Evolutionary conservation across 2,888 invertebrate genomes (phyloP), one percentile per base, ranked within the genome.

Genomic region (Limnephilus auricula): DNA sequence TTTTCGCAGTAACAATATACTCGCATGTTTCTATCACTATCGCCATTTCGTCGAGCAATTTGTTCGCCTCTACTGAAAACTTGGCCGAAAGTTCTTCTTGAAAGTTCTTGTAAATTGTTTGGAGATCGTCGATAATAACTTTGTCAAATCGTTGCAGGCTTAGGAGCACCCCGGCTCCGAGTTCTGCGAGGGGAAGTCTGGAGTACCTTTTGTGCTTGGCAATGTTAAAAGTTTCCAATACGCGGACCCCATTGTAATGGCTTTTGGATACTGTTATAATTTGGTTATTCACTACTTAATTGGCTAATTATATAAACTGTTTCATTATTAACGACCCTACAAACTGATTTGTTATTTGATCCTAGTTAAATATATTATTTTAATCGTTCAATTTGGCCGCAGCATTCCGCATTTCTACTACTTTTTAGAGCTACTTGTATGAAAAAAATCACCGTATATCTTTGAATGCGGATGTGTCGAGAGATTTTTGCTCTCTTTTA

Each of bases 51-150:
- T 91, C 88, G 82, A 50, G 79, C 91, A 83, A 80, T 88, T 82
- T 89, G 80, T 89, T 50, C 40, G 91, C 91, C 25, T 80, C 90
- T 79, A 79, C 91, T 87, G 50, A 88, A 91, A 91, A 91, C 88
- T 91, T 90, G 25, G 32, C 79, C 89, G 89, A 80, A 85, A 91
- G 89, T 91, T 91, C 89, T 65, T 31, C 86, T 84, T 32, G 86
- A 86, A 86, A 79, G 84, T 87, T 88, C 86, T 88, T 91, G 91
- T 90, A 92, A 92, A 92, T 92, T 92, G 92, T 92, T 92, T 91
- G 92, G 90, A 90, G 92, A 92, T 92, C 91, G 90, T 89, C 92
- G 92, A 92, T 92, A 92, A 92, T 92, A 92, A 92, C 90, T 92
- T 92, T 92, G 92, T 92, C 92, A 92, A 92, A 92, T 92, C 92